A percentile compares a stretch with the other conserved stretches of the same genome.
Evolutionary conservation across 2,113 vertebrate species (phyloP).

Genomic region (Megaleporinus macrocephalus): DNA sequence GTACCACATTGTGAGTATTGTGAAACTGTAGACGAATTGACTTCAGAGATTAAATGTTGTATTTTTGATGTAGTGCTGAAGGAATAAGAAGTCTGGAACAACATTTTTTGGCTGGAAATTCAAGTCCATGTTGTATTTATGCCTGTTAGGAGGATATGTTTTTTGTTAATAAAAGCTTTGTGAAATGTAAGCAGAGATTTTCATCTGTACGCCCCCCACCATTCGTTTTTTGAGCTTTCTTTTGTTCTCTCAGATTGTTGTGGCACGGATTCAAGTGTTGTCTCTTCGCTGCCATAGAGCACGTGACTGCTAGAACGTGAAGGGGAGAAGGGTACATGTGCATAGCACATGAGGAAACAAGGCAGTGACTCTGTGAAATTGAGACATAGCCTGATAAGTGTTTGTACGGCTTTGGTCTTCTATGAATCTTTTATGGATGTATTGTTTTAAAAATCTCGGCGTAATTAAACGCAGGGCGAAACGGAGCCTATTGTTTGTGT

Average conservation of each 20-base stretch:
- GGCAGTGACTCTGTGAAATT: conserved; percentile 32
- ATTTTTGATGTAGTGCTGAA: conserved; percentile 25
- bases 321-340: conserved; percentile 68
- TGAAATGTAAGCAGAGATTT: conserved; percentile 51
- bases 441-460: conserved; percentile 66
- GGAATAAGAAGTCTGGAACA: neutral
- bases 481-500: conserved; percentile 61
- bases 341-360: conserved; percentile 62
- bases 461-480: conserved; percentile 71
- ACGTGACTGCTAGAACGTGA: conserved; percentile 57
- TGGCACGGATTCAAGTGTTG: conserved; percentile 31
- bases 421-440: conserved; percentile 52
- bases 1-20: neutral
- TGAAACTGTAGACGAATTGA: conserved; percentile 18
- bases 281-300: conserved; percentile 53
- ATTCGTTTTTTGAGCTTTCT: neutral
- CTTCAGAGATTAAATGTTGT: neutral
- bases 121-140: neutral
- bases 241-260: conserved; percentile 30
- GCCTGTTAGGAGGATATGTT: conserved; percentile 20
- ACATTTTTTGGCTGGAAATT: neutral
- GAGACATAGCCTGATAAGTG: conserved; percentile 58
- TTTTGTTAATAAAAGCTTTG: conserved; percentile 48
- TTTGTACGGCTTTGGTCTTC: conserved; percentile 57
- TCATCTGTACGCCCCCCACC: conserved; percentile 35